Base-by-base conservation (phyloP, 2,113 vertebrate genomes). In the Chaetorhynchus papuensis region DNA sequence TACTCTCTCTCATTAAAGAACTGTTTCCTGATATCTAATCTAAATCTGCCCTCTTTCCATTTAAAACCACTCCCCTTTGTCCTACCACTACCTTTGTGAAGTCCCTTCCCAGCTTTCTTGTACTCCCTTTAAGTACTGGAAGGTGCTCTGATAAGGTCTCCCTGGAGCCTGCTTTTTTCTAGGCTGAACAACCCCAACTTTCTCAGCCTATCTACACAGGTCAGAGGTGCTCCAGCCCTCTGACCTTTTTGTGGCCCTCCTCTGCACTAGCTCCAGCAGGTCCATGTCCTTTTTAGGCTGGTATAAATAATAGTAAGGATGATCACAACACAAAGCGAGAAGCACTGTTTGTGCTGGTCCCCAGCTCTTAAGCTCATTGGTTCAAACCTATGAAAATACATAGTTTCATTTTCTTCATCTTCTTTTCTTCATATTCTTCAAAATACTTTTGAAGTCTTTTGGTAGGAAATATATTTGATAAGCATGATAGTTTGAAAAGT, bases 1-100 rank as follows among this genome's bases (percentile, higher is more conserved):
- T 37, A 35, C 7, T 54, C 0, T 0, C 7, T 54, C 0, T 0
- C 35, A 23, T 27, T 90, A 54, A 76, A 69, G 18, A 23, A 31
- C 2, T 49, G 41, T 21, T 35, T 69, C 12, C 35, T 61, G 54
- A 16, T 35, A 31, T 9, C 30, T 53, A 35, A 60, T 20, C 16
- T 41, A 69, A 61, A 61, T 41, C 10, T 42, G 15, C 5, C 22
- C 17, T 76, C 30, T 54, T 63, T 76, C 35, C 12, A 41, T 69
- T 61, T 61, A 61, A 69, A 76, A 28, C 12, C 8, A 13, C 54
- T 69, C 33, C 7, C 27, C 4, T 15, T 31, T 61, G n/a, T 63
- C 10, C 21, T 63, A 27, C 15, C 4, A 22, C 9, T 75, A 6
- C 11, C n/a, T 76, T 76, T 83, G 26, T 61, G 63, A 61, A 54